Percentiles rank a stretch among this genome's conserved stretches.
Conservation (phyloP, 2,113 vertebrate species). For the Channa maculata region DNA sequence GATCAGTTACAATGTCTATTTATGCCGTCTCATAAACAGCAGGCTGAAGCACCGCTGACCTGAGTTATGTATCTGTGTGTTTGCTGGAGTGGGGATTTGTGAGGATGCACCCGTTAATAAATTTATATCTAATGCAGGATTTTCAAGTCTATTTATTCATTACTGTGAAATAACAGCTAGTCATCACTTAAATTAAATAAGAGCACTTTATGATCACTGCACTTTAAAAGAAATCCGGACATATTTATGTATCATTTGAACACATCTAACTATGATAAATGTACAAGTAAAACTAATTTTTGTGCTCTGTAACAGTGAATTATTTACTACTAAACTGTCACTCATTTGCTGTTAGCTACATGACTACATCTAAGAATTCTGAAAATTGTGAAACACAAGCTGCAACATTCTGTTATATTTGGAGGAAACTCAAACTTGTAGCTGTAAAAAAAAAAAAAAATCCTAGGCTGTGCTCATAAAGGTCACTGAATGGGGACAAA, state of each 20-base stretch:
- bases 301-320: too few relatives aligned
- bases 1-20: conserved; percentile 57
- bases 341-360: too few relatives aligned
- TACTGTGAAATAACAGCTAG: too few relatives aligned
- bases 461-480: not conserved
- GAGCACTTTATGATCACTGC: too few relatives aligned
- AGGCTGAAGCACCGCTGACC: conserved; percentile 14
- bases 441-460: not conserved
- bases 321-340: too few relatives aligned
- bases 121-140: not conserved
- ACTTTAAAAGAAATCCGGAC: too few relatives aligned
- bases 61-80: not conserved
- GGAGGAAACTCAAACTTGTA: not conserved
- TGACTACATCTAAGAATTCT: not conserved
- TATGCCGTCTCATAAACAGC: conserved; percentile 47
- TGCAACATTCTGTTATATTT: not conserved
- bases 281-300: too few relatives aligned
- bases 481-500: not conserved
- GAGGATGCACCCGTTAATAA: conserved; percentile 23
- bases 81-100: not conserved
- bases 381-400: not conserved
- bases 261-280: too few relatives aligned
- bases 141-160: too few relatives aligned
- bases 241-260: too few relatives aligned
- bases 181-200: too few relatives aligned